Evolutionary conservation across 2,888 invertebrate genomes (phyloP), one percentile per base, ranked within the genome.

Genomic region (Petrolisthes cinctipes): DNA sequence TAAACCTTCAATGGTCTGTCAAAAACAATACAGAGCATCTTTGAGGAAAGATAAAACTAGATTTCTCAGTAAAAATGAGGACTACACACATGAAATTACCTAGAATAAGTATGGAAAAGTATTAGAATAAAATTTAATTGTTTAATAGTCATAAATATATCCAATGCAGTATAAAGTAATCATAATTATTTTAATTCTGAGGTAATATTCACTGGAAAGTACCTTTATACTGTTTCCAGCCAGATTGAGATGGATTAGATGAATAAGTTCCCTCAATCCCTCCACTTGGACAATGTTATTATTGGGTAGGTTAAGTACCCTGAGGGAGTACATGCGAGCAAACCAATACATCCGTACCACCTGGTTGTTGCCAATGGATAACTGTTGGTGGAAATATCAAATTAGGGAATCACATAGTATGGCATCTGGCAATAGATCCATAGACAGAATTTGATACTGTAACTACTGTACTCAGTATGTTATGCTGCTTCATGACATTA

Each of bases 261-360:
- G 95, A 84, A 95, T 94, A 91, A 98, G 94, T 89, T 97, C 97
- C 92, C 97, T 97, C 17, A 98, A 94, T 11, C 97, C 98, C 93
- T 98, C 98, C 92, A 98, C 97, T 87, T 96, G 96, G 78, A 97
- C 94, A 91, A 98, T 97, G 83, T 96, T 96, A 93, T 98, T 98
- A 92, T 97, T 95, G 91, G 97, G 96, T 79, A 98, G 94, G 93
- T 97, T 96, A 90, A 98, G 93, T 75, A 96, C 95, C 71, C 96
- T 95, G 85, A 98, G 94, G 92, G 96, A 95, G 91, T 95, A 95
- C 89, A 98, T 94, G 83, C 96, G 95, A 90, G 96, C 95, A 57
- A 98, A 95, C 86, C 97, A 96, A 92, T 96, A 96, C 97, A 98
- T 97, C 86, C 97, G 95, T 76, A 97, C 93, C 83, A 98, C 93